A percentile compares a stretch with the other conserved stretches of the same genome.
Conservation (phyloP, 2,888 invertebrate species). For the Chirona hameri region DNA sequence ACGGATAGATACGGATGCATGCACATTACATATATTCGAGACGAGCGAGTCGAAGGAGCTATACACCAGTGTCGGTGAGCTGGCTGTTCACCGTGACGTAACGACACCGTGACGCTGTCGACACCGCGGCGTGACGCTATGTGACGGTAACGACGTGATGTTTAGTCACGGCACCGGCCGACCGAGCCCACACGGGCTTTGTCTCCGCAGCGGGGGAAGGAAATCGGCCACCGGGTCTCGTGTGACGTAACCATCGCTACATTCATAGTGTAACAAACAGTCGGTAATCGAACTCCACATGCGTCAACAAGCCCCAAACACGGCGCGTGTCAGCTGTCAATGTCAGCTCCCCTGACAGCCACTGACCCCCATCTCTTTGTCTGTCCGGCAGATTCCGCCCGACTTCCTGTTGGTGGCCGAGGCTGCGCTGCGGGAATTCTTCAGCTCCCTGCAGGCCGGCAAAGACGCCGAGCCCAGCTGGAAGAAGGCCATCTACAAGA, state of each 20-base stretch:
- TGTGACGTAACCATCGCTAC: neutral
- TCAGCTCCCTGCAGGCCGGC: conserved; percentile 92
- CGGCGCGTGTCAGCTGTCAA: too few species aligned
- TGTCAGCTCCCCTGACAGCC: neutral
- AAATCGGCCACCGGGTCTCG: neutral
- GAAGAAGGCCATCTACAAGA: conserved; percentile 99
- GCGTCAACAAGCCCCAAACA: too few species aligned
- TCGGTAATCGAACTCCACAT: too few species aligned
- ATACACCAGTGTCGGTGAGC: too few species aligned
- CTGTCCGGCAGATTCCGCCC: conserved; percentile 76
- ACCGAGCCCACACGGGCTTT: neutral
- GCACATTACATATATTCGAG: too few species aligned
- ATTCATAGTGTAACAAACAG: too few species aligned
- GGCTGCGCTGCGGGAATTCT: conserved; percentile 97
- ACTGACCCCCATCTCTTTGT: neutral
- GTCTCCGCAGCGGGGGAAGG: neutral
- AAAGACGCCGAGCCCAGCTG: conserved; percentile 98
- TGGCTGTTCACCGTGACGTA: too few species aligned
- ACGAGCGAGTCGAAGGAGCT: too few species aligned
- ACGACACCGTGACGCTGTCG: too few species aligned
- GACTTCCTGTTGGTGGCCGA: conserved; percentile 97
- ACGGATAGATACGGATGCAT: too few species aligned
- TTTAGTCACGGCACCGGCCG: neutral
- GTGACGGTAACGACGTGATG: neutral
- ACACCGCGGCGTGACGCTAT: too few species aligned